These are phyloP conservation scores for Otus sunia DNA, from an alignment of 2,113 vertebrate genomes.

Conservation along the genomic window DNA sequence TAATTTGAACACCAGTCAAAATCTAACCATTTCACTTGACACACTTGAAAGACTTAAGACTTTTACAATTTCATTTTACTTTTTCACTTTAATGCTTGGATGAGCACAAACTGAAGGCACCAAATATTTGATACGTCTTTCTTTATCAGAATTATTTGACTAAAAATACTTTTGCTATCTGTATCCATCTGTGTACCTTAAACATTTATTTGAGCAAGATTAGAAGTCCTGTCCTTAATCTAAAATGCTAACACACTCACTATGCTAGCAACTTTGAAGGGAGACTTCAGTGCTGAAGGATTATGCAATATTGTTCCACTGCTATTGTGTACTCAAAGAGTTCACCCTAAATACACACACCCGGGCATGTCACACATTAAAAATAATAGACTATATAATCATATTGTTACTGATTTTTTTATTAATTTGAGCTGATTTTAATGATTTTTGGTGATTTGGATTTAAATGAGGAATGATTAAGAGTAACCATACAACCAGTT, in stretches of 20 bases:
- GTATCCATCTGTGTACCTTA: neutral
- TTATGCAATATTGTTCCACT: neutral
- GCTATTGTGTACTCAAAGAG: neutral
- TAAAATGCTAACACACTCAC: neutral
- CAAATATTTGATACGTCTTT: neutral
- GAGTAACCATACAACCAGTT: too few relatives aligned
- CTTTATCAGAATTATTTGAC: neutral
- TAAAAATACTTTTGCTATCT: neutral
- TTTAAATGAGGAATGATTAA: too few relatives aligned
- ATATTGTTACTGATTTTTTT: too few relatives aligned
- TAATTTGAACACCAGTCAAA: neutral
- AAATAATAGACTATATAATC: neutral
- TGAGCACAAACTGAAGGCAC: neutral
- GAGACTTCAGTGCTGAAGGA: neutral
- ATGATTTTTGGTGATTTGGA: too few relatives aligned
- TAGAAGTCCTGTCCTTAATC: neutral
- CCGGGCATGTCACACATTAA: neutral
- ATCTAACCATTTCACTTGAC: neutral
- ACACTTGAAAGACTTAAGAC: neutral
- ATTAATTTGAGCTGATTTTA: too few relatives aligned
- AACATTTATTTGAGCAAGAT: neutral
- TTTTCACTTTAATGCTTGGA: neutral
- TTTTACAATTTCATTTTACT: neutral
- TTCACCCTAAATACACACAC: neutral
- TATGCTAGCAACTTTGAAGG: neutral